Conservation (phyloP, 2,888 invertebrate species). For the Hemaris fuciformis region DNA sequence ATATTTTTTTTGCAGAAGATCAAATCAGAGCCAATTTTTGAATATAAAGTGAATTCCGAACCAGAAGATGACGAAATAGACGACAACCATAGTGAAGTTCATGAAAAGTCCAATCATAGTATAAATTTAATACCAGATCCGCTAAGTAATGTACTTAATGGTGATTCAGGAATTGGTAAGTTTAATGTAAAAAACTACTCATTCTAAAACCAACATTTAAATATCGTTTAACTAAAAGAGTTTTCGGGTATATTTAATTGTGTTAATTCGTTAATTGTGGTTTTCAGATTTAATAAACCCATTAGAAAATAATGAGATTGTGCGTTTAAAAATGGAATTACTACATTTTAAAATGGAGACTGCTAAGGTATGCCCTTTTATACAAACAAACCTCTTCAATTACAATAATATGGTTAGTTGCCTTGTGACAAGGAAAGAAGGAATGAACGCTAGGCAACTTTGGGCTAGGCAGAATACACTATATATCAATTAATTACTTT, state of each 20-base stretch:
- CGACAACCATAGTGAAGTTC: constrained; percentile 17
- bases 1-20: constrained; percentile 58
- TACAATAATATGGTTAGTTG: too few species aligned
- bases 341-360: constrained; percentile 67
- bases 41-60: constrained; percentile 37
- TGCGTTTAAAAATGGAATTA: constrained; percentile 58
- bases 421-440: too few species aligned
- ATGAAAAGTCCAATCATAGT: constrained; percentile 19
- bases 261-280: constrained; percentile 3
- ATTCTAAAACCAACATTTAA: too few species aligned
- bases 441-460: too few species aligned
- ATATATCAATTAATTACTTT: too few species aligned
- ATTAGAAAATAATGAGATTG: constrained; percentile 51
- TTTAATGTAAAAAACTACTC: not conserved
- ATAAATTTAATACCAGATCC: constrained; percentile 44
- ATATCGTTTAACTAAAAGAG: too few species aligned
- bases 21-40: constrained; percentile 52
- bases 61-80: constrained; percentile 25
- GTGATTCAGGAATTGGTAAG: constrained; percentile 53
- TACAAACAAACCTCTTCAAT: too few species aligned
- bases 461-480: too few species aligned
- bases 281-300: constrained; percentile 46
- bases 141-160: constrained; percentile 49
- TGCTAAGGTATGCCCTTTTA: constrained; percentile 52
- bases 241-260: not conserved